Base-by-base conservation (phyloP, 2,113 vertebrate genomes). In the Pachycephala philippinensis region DNA sequence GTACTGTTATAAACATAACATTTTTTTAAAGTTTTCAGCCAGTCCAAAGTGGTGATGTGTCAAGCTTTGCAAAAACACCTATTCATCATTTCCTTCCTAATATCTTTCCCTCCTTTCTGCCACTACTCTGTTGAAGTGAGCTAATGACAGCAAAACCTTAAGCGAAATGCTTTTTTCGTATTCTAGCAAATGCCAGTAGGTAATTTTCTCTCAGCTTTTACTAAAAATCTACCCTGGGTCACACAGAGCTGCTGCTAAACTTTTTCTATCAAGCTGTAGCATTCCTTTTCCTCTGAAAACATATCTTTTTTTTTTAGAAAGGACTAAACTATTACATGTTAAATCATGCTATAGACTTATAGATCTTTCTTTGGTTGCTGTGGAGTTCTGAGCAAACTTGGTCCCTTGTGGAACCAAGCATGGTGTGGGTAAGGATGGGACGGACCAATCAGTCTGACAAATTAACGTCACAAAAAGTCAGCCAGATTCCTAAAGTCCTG, bases 1-100 rank as follows among this genome's bases (percentile, higher is more conserved):
- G 66, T 84, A 81, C 80, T 70, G 39, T 96, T 94, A 95, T 87
- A 96, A 81, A 61, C 47, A 24, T 49, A 84, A 86, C 83, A 35
- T 49, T 89, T 95, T 71, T 80, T 65, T 45, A 5, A 72, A 53
- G 3, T 95, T 96, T 93, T 91, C 81, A 77, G 69, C 16, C 40
- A 60, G 18, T 65, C 94, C 69, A 66, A 97, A 97, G 76, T 37
- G 65, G 82, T 77, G 47, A 93, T 93, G 86, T 89, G 89, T 63
- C 59, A 94, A 79, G 60, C 76, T 94, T 89, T 91, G 53, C 63
- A 95, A 94, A 90, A 89, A 42, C 22, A 90, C 30, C 40, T 93
- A 65, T 82, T 93, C 54, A 89, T 96, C 75, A 95, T 95, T 97
- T 98, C 60, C 90, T 95, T 96, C 86, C 93, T 35, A 37, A 15